Evolutionary conservation across 1,140 invertebrate genomes (phyloP).

Genomic region (Lutraria rhynchaena): DNA sequence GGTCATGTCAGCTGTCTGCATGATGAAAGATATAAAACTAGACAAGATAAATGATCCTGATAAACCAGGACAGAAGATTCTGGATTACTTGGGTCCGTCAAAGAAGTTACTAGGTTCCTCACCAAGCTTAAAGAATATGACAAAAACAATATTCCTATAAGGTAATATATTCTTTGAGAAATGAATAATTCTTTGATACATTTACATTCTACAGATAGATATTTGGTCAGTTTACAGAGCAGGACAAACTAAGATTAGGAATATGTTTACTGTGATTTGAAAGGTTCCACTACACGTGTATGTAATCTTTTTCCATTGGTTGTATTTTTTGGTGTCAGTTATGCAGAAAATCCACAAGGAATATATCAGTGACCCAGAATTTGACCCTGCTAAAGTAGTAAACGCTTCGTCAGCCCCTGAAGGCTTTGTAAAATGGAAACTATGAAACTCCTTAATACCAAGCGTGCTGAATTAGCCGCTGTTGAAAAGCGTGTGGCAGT

Average conservation of each 20-base stretch:
- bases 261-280: too few species aligned
- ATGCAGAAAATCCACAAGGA: conserved; percentile 93
- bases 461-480: conserved; percentile 89
- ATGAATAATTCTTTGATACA: too few species aligned
- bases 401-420: conserved; percentile 91
- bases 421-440: conserved; percentile 95
- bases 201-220: too few species aligned
- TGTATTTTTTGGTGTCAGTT: conserved; percentile 81
- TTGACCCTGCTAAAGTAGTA: conserved; percentile 93
- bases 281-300: too few species aligned
- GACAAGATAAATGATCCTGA: conserved; percentile 83
- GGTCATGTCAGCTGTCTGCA: conserved; percentile 82
- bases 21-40: conserved; percentile 82
- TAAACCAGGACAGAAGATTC: conserved; percentile 88
- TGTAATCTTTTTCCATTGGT: too few species aligned
- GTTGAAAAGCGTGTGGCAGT: conserved; percentile 90
- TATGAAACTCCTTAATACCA: conserved; percentile 91
- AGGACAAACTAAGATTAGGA: too few species aligned
- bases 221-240: too few species aligned
- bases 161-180: too few species aligned
- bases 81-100: conserved; percentile 96
- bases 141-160: conserved; percentile 85
- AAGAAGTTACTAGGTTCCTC: conserved; percentile 95
- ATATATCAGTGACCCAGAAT: conserved; percentile 92
- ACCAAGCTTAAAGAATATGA: conserved; percentile 93